Evolutionary conservation across 2,888 invertebrate genomes (phyloP), one percentile per base, ranked within the genome.

Genomic region (Parnassius mnemosyne): DNA sequence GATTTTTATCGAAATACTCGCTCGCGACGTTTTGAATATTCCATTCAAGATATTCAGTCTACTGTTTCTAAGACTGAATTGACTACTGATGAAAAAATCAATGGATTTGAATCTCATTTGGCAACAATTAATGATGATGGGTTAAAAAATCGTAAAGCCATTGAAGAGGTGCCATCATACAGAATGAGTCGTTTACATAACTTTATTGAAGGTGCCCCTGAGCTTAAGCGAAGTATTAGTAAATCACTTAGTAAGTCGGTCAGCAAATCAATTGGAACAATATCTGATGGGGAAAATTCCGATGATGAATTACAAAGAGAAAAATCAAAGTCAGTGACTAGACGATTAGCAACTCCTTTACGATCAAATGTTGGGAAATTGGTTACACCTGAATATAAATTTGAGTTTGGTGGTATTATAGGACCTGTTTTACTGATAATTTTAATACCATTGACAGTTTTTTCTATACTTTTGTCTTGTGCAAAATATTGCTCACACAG

Each of bases 311-410:
- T 74, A 13, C 61, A 60, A 3, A 79, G 71, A 58, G 74, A 76
- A 41, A 84, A 80, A 66, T 81, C 83, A 1, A 80, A 75, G 61
- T 81, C 86, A 1, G 73, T 80, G 1, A 81, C 82, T 3, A 82
- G 92, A 61, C 88, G 86, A 67, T 71, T 92, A 50, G 84, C 89
- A 2, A 92, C 92, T 53, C 92, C 92, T 0, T 61, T 87, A 44
- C 77, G 86, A 54, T 81, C 78, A 41, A 84, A 80, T 67, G 73
- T 83, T 41, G 80, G 68, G 60, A 78, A 76, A 64, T 66, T 83
- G 3, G 63, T 73, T 10, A 74, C 75, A 62, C 67, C 78, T 42
- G 75, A 76, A 25, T 80, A 75, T 49, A 80, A 80, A 71, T 85
- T 82, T 81, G 90, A 92, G 66, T 92, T 91, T 72, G 89, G 87